A percentile compares a stretch with the other conserved stretches of the same genome.
Evolutionary conservation across 2,888 invertebrate genomes (phyloP).

Genomic region (Epistrophe grossulariae): DNA sequence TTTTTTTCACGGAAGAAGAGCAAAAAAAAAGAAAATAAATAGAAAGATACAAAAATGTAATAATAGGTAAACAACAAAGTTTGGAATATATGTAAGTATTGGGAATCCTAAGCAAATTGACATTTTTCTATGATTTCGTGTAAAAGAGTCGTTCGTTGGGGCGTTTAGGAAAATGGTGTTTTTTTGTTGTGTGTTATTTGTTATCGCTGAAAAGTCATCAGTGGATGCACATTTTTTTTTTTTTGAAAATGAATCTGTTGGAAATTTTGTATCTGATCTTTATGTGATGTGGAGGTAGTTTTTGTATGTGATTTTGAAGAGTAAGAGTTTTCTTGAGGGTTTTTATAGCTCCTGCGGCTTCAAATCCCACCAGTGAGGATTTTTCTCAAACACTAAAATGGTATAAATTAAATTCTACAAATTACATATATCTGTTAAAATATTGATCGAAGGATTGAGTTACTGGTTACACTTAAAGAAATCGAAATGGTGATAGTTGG

Average conservation of each 20-base stretch:
- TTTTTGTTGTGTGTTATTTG: not conserved
- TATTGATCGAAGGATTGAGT: too few species aligned
- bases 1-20: constrained; percentile 24
- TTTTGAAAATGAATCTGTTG: not conserved
- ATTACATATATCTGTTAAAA: too few species aligned
- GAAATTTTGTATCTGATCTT: not conserved
- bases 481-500: too few species aligned
- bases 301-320: not conserved
- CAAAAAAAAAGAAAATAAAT: constrained; percentile 48
- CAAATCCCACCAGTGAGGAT: too few species aligned
- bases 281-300: not conserved
- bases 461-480: too few species aligned
- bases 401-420: too few species aligned
- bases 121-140: constrained; percentile 47
- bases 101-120: constrained; percentile 71
- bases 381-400: too few species aligned
- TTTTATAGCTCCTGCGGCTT: too few species aligned
- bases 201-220: constrained; percentile 53
- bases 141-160: constrained; percentile 5
- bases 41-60: constrained; percentile 59
- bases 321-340: too few species aligned
- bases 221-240: constrained; percentile 14
- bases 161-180: not conserved
- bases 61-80: constrained; percentile 63
- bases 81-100: not conserved